Conservation (phyloP, 2,113 vertebrate genomes). For the Ciconia boyciana region DNA sequence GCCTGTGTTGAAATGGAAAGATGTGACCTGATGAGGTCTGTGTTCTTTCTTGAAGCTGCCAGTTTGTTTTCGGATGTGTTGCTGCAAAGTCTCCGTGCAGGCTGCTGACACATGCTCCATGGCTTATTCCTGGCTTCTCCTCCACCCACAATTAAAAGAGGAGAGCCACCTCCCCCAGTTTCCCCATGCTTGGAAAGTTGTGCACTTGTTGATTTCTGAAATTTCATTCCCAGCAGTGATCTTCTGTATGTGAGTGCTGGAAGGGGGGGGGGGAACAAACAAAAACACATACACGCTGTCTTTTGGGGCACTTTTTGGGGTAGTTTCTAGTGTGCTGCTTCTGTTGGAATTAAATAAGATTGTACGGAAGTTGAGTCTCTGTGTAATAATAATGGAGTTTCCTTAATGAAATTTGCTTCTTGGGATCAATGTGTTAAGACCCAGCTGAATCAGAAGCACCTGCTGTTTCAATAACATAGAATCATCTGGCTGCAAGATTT, state of each 20-base stretch:
- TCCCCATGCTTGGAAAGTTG: background rate
- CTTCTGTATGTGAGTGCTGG: background rate
- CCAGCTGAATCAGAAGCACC: slow-evolving; percentile 33
- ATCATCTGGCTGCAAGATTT: background rate
- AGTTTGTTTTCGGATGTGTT: background rate
- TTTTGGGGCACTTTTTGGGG: background rate
- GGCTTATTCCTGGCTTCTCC: background rate
- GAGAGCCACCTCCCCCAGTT: background rate
- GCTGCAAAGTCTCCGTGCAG: background rate
- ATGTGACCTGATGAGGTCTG: slow-evolving; percentile 46
- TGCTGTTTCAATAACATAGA: slow-evolving; percentile 20
- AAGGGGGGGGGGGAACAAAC: background rate
- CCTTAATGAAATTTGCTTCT: slow-evolving; percentile 41
- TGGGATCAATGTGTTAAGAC: slow-evolving; percentile 40
- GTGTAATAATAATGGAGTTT: slow-evolving; percentile 17
- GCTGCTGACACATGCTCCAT: background rate
- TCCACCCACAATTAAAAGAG: background rate
- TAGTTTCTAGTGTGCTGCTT: background rate
- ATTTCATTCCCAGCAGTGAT: background rate
- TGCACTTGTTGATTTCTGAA: background rate
- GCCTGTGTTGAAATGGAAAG: slow-evolving; percentile 39
- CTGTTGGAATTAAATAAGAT: background rate
- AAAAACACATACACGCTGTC: background rate
- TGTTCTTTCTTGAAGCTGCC: slow-evolving; percentile 24
- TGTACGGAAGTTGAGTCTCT: background rate